These are phyloP conservation scores for Parnassius apollo DNA, from an alignment of 2,888 invertebrate species.

Conservation along the genomic window DNA sequence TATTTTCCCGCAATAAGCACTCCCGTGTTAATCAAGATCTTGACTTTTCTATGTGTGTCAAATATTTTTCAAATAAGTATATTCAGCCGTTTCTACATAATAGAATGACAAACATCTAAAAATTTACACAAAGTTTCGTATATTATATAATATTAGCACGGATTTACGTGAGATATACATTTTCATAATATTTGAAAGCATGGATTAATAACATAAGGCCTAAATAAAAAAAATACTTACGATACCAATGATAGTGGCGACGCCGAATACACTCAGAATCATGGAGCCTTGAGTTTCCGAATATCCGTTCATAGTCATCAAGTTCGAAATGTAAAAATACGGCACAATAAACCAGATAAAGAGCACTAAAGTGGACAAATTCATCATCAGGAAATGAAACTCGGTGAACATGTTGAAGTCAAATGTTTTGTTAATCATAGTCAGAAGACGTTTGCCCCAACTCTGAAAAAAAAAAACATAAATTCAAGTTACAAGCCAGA, in stretches of 20 bases:
- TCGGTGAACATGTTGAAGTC: slow-evolving; percentile 93
- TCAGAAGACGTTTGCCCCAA: slow-evolving; percentile 85
- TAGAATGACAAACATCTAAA: no score
- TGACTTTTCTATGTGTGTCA: no score
- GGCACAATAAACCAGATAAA: slow-evolving; percentile 98
- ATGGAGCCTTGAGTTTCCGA: slow-evolving; percentile 86
- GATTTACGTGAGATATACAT: not conserved
- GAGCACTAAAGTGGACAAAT: slow-evolving; percentile 92
- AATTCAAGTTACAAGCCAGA: no score
- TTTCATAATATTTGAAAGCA: not conserved
- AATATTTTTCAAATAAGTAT: no score
- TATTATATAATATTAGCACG: no score
- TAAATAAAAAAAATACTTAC: slow-evolving; percentile 68
- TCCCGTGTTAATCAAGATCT: no score
- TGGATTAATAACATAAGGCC: no score
- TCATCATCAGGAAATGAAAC: slow-evolving; percentile 90
- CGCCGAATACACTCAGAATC: slow-evolving; percentile 92
- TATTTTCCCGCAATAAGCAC: no score
- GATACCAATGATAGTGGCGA: slow-evolving; percentile 95
- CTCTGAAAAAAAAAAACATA: slow-evolving; percentile 76
- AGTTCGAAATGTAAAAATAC: slow-evolving; percentile 94
- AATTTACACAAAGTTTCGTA: no score
- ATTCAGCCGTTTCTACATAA: no score
- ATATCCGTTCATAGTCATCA: slow-evolving; percentile 83
- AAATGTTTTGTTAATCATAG: slow-evolving; percentile 85